These are phyloP conservation scores for Drosophila tani DNA, from an alignment of 1,140 invertebrate species.

Conservation along the genomic window DNA sequence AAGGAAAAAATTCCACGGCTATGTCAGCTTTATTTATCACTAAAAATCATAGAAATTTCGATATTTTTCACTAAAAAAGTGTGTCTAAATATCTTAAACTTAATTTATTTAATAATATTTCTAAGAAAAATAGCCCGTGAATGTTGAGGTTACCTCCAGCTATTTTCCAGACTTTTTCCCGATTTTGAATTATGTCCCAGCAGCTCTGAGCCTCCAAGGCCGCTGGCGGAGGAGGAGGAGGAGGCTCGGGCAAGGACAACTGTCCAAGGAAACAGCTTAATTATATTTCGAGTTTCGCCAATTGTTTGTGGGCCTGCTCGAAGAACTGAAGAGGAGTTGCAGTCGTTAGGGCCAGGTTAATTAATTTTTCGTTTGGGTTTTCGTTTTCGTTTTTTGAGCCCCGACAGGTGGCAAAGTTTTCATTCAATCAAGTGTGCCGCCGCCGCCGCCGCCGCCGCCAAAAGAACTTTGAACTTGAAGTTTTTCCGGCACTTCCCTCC, in stretches of 20 bases:
- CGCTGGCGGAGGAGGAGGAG: not conserved
- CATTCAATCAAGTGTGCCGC: conserved; percentile 73
- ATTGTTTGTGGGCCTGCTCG: conserved; percentile 63
- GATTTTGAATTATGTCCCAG: not conserved
- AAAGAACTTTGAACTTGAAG: conserved; percentile 76
- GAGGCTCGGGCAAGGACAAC: conserved; percentile 14
- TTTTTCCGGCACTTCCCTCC: conserved; percentile 12
- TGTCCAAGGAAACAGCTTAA: conserved; percentile 57
- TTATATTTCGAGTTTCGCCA: conserved; percentile 73
- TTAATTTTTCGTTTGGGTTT: conserved; percentile 63
- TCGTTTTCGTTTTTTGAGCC: not conserved
- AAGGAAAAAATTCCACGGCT: too few species aligned
- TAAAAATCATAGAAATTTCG: too few species aligned
- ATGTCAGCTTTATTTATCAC: too few species aligned
- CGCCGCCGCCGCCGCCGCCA: conserved; percentile 10
- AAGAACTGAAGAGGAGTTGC: conserved; percentile 22
- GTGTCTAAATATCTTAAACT: too few species aligned
- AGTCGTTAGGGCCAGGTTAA: conserved; percentile 63
- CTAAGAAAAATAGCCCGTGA: too few species aligned
- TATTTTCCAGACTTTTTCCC: not conserved
- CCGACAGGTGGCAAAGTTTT: conserved; percentile 71
- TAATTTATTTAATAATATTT: too few species aligned
- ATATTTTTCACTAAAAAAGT: too few species aligned
- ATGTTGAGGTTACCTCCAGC: not conserved
- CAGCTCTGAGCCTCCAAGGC: not conserved